These are phyloP conservation scores for Lycodopsis pacificus DNA, from an alignment of 2,797 vertebrate species.

Conservation along the genomic window DNA sequence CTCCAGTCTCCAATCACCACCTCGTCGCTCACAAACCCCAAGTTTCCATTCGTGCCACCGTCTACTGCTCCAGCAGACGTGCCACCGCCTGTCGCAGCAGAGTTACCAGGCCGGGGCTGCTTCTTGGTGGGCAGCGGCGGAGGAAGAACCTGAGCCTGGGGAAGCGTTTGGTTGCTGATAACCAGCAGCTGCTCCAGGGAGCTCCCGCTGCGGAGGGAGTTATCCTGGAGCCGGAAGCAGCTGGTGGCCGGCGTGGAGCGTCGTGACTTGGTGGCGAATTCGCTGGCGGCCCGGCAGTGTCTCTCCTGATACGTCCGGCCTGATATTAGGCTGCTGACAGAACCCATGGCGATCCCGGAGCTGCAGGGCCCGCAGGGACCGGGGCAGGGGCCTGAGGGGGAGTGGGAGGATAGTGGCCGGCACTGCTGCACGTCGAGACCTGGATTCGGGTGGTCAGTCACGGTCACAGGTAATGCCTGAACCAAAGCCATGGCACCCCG, in stretches of 20 bases:
- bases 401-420: conserved; percentile 64
- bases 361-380: conserved; percentile 60
- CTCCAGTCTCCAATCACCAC: conserved; percentile 90
- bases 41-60: conserved; percentile 77
- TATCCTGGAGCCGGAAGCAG: conserved; percentile 87
- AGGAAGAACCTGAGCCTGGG: conserved; percentile 69
- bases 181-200: conserved; percentile 89
- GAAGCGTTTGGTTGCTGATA: conserved; percentile 77
- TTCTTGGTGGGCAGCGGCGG: conserved; percentile 88
- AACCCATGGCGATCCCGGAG: conserved; percentile 89
- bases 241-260: conserved; percentile 84
- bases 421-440: conserved; percentile 83
- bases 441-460: conserved; percentile 87
- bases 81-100: conserved; percentile 30
- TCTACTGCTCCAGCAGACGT: conserved; percentile 31
- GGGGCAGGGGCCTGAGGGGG: conserved; percentile 70
- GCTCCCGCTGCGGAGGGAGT: conserved; percentile 83
- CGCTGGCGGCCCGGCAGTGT: conserved; percentile 83
- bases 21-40: conserved; percentile 86
- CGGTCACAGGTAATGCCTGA: conserved; percentile 90
- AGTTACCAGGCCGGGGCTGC: conserved; percentile 78
- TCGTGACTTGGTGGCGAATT: conserved; percentile 81
- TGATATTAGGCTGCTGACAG: conserved; percentile 96
- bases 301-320: conserved; percentile 90
- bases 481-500: conserved; percentile 92